These are phyloP conservation scores for Champsocephalus gunnari DNA, from an alignment of 2,797 vertebrate species.

Conservation along the genomic window DNA sequence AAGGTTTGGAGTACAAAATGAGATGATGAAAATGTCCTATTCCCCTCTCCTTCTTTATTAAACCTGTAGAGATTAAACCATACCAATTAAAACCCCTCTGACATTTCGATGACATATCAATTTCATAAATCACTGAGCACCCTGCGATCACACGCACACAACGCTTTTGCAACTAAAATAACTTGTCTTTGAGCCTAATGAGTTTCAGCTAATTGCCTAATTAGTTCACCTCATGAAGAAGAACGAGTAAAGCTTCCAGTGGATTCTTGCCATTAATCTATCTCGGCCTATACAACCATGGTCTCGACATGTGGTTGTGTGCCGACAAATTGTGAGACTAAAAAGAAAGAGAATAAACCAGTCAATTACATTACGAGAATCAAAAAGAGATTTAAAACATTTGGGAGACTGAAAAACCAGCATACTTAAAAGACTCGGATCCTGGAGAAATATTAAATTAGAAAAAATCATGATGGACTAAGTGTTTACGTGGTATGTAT, in stretches of 20 bases:
- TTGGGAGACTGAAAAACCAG: constrained; percentile 8
- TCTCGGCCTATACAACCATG: not conserved
- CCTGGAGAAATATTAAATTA: not conserved
- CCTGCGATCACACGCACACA: not conserved
- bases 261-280: constrained; percentile 21
- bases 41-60: not conserved
- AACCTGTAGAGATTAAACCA: not conserved
- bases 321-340: not conserved
- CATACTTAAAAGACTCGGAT: constrained; percentile 16
- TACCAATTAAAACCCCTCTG: constrained; percentile 15
- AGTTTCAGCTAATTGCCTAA: constrained; percentile 50
- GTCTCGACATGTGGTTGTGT: constrained; percentile 6
- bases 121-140: constrained; percentile 11
- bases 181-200: constrained; percentile 25
- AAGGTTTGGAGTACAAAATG: constrained; percentile 1
- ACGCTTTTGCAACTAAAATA: constrained; percentile 12
- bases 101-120: constrained; percentile 23
- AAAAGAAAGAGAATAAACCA: not conserved
- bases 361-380: constrained; percentile 20
- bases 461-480: not conserved
- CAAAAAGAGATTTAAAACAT: constrained; percentile 7
- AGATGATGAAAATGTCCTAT: constrained; percentile 14
- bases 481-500: not conserved
- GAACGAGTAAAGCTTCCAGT: constrained; percentile 22
- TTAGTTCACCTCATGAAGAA: constrained; percentile 39